Evolutionary conservation across 37 sponge, comb jelly and placozoan species (phyloP), one percentile per base, ranked within the genome.

Genomic region (Oscarella lobularis): DNA sequence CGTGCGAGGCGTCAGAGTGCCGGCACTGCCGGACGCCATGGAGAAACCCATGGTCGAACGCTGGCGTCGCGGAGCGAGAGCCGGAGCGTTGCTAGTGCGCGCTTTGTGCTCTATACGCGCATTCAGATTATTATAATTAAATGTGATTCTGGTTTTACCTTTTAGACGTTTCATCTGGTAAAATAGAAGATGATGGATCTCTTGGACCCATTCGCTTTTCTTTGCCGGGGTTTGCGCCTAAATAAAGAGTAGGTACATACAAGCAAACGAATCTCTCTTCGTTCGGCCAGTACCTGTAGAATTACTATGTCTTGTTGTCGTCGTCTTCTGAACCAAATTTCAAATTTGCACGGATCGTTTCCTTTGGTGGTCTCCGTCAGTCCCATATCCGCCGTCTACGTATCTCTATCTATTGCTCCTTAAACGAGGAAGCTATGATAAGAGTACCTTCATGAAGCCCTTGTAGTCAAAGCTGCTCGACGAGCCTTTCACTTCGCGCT

Each of bases 171-270:
- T 54, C 82, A 90, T 84, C 60, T 87, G 91, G 40, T 71, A 67
- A 38, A 86, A 81, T 79, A 81, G 81, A 65, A 90, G 79, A 31
- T 86, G 80, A 72, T 84, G 75, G 3, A 90, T 77, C 32, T 87
- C 91, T 31, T 83, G 55, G 6, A 84, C 75, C 91, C 91, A 90
- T 33, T 78, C 41, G 41, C 55, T 40, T 67, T 90, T 90, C 38
- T 76, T 80, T 33, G 81, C 82, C 32, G 14, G 67, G 4, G 84
- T 74, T 4, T 74, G 68, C n/a, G 88, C 85, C 81, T 83, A 27
- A 33, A n/a, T n/a, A n/a, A n/a, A n/a, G n/a, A n/a, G n/a, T n/a
- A n/a, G n/a, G n/a, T n/a, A n/a, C n/a, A n/a, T n/a, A n/a, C n/a
- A n/a, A n/a, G n/a, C n/a, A 35, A 32, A 39, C 9, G 1, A 31